Conservation (phyloP, 2,888 invertebrate species). For the Pterostichus niger region DNA sequence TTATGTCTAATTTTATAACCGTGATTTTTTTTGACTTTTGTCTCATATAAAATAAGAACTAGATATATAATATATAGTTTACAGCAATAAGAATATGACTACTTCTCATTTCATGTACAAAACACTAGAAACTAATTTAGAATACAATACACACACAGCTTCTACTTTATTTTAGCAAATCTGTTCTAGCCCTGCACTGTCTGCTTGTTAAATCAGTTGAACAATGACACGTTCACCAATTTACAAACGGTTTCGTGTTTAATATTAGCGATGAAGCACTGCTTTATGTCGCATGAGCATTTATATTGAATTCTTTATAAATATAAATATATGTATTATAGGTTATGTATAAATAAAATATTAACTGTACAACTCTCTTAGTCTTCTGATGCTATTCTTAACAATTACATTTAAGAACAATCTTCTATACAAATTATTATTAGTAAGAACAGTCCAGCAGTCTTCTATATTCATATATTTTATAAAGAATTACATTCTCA, state of each 20-base stretch:
- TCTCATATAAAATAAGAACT: slow-evolving; percentile 1
- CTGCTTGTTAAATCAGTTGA: too few relatives aligned
- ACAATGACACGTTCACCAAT: too few relatives aligned
- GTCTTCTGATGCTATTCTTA: background rate
- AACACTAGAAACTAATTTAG: slow-evolving; percentile 48
- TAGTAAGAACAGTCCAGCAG: slow-evolving; percentile 63
- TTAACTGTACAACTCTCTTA: slow-evolving; percentile 41
- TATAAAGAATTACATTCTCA: slow-evolving; percentile 16
- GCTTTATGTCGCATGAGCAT: slow-evolving; percentile 19
- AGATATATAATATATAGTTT: background rate
- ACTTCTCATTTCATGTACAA: slow-evolving; percentile 35
- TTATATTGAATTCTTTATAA: background rate
- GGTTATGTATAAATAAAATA: slow-evolving; percentile 48
- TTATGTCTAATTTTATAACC: background rate
- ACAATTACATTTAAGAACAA: slow-evolving; percentile 6
- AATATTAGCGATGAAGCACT: slow-evolving; percentile 35
- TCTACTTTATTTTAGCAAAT: background rate
- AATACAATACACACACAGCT: slow-evolving; percentile 23
- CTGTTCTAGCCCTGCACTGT: background rate
- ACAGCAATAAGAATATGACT: background rate
- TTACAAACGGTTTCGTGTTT: background rate
- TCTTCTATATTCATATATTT: slow-evolving; percentile 49
- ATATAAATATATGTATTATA: background rate
- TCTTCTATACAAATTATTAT: slow-evolving; percentile 52
- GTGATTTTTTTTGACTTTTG: background rate